Percentiles rank a stretch among this genome's conserved stretches.
phyloP scores from a whole-genome alignment of 2,888 invertebrate species.

The Melanostoma mellinum region DNA sequence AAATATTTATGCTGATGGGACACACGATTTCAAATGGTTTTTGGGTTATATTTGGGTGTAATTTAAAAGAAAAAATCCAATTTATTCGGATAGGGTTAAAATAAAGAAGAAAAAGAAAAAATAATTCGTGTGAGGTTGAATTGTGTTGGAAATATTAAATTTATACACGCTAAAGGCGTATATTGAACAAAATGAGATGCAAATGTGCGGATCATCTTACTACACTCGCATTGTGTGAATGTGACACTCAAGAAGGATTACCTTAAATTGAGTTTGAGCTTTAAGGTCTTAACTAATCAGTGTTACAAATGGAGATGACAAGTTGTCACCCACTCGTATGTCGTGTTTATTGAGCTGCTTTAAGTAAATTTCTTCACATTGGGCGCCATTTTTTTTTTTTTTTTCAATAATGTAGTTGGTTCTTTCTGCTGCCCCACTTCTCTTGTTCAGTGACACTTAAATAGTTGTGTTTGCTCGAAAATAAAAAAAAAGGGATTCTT shows the following conservation, averaged over 20 bases:
- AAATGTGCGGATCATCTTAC: slow-evolving; percentile 19
- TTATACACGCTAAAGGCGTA: background rate
- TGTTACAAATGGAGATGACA: too few species aligned
- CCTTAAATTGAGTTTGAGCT: background rate
- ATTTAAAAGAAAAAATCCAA: slow-evolving; percentile 24
- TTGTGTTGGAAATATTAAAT: slow-evolving; percentile 25
- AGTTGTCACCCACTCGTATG: too few species aligned
- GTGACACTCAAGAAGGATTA: background rate
- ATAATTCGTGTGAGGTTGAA: background rate
- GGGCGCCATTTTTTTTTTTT: too few species aligned
- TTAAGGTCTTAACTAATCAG: too few species aligned
- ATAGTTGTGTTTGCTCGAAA: too few species aligned
- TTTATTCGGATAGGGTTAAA: background rate
- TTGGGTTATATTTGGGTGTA: slow-evolving; percentile 16
- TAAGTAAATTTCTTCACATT: too few species aligned
- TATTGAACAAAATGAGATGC: slow-evolving; percentile 11
- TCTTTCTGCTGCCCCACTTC: too few species aligned
- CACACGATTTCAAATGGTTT: slow-evolving; percentile 30
- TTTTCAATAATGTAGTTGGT: too few species aligned
- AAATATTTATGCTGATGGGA: slow-evolving; percentile 50
- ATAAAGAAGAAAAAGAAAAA: background rate
- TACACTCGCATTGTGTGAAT: background rate
- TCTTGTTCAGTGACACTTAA: too few species aligned
- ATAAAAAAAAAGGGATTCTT: too few species aligned
- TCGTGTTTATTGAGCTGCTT: too few species aligned